Base-by-base conservation (phyloP, 2,113 vertebrate genomes). In the Peucedramus taeniatus region DNA sequence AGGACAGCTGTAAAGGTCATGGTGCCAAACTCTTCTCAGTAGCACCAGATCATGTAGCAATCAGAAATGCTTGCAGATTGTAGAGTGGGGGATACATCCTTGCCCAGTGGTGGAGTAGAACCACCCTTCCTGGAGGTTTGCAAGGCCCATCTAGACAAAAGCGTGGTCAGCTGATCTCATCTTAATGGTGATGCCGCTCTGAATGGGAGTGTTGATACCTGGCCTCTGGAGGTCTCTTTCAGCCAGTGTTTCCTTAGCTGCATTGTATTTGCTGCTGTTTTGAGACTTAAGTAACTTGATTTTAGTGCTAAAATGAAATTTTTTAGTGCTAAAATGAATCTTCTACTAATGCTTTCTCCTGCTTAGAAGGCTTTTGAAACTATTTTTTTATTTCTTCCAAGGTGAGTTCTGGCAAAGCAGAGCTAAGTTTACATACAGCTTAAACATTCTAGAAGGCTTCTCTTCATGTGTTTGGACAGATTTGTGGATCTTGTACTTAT, bases 81-180 rank as follows among this genome's bases (percentile, higher is more conserved):
- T n/a, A 16, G 45, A 69, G 44, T 53, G 37, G 40, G n/a, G 89
- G n/a, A 56, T 69, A 16, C 8, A 26, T 35, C 6, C 3, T 65
- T 68, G 20, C 26, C 14, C 18, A 11, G 42, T 5, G 0, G 11
- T 28, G n/a, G 31, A 0, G 0, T 6, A 50, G 51, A 66, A 9
- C 13, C 3, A 28, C 31, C 13, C 11, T 69, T 92, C 6, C 39
- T 50, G 59, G 42, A 61, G 59, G 11, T 21, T 57, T 87, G 27
- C 13, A 74, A 45, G 26, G 33, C 39, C 70, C 0, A 3, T 12
- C 23, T 72, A 16, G 23, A 54, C 21, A 75, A 45, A 92, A 35
- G 13, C 0, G 0, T 5, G 24, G 21, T 63, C 45, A 40, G 1
- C 33, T 76, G 31, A 30, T 83, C 13, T 63, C 0, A 0, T 87